Base-by-base conservation (phyloP, 2,113 vertebrate genomes). In the Gadus chalcogrammus region DNA sequence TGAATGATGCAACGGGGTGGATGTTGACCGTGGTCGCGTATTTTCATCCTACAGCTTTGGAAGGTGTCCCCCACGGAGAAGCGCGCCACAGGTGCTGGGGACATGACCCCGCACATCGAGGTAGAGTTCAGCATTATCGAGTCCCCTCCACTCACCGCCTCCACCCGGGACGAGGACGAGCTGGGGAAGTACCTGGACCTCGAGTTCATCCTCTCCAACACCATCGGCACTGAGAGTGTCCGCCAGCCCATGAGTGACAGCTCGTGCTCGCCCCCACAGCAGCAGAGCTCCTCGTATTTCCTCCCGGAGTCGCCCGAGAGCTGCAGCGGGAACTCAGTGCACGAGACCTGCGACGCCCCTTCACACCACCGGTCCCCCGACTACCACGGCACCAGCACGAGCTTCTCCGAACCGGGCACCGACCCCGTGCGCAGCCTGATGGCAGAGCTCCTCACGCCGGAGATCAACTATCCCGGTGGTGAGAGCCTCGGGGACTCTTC, bases 231-330 rank as follows among this genome's bases (percentile, higher is more conserved):
- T 3, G 88, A 87, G 4, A 42, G 42, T 12, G 42, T 9, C 83
- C 75, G 1, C 74, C 84, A 48, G 6, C 42, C 12, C 9, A 48
- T 9, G 42, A 13, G 12, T 48, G 42, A 48, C 8, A 13, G 42
- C 42, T 48, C 65, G 42, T 18, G 42, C 9, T 84, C 75, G 2
- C 74, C 84, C 0, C 65, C 70, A 67, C 76, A 69, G 12, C 85
- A 80, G 60, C 86, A 79, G 48, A 62, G 78, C 13, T 90, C 90
- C 42, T 86, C 89, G 0, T 96, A 95, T 58, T 91, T 93, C 0
- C 72, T 96, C 60, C 95, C 95, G 0, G 95, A 95, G 79, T 96
- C 95, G 1, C 95, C 95, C 0, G 94, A 96, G 72, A 97, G 95
- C 82, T 95, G 94, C 82, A 83, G 92, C 64, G 78, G 85, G 12